A percentile compares a stretch with the other conserved stretches of the same genome.
Evolutionary conservation across 1,140 invertebrate genomes (phyloP).

Genomic region (Cydia splendana): DNA sequence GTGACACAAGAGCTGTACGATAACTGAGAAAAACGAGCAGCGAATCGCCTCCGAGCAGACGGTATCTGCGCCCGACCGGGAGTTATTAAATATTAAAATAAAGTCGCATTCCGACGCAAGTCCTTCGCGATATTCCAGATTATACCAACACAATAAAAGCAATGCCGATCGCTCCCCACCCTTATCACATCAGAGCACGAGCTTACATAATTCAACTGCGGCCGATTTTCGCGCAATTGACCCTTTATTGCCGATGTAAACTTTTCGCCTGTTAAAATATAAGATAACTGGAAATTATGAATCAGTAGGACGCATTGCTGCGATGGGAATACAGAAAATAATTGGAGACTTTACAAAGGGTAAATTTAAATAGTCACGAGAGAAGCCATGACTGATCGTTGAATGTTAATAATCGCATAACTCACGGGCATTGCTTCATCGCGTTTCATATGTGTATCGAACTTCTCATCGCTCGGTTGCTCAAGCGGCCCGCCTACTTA

Average conservation of each 20-base stretch:
- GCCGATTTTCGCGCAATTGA: constrained; percentile 48
- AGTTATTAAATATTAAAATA: constrained; percentile 80
- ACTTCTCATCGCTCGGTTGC: constrained; percentile 57
- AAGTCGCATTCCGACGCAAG: constrained; percentile 75
- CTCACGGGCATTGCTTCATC: constrained; percentile 61
- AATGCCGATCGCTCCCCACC: constrained; percentile 57
- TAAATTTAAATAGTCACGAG: constrained; percentile 27
- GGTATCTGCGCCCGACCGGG: constrained; percentile 65
- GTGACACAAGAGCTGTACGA: constrained; percentile 72
- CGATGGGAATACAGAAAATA: constrained; percentile 13
- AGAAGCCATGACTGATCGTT: constrained; percentile 15
- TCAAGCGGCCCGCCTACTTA: constrained; percentile 67
- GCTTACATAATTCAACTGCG: constrained; percentile 63
- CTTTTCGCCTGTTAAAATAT: constrained; percentile 44
- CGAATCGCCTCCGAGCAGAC: constrained; percentile 65
- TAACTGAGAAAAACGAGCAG: constrained; percentile 70
- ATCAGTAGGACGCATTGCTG: not conserved
- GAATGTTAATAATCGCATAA: constrained; percentile 58
- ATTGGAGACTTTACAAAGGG: not conserved
- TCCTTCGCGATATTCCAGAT: constrained; percentile 72
- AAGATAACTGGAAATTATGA: constrained; percentile 13
- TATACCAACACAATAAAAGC: constrained; percentile 71
- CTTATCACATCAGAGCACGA: constrained; percentile 69
- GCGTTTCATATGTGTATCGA: constrained; percentile 62
- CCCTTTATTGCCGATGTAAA: constrained; percentile 54